Base-by-base conservation (phyloP, 1,140 invertebrate species). In the Lanistes nyassanus region DNA sequence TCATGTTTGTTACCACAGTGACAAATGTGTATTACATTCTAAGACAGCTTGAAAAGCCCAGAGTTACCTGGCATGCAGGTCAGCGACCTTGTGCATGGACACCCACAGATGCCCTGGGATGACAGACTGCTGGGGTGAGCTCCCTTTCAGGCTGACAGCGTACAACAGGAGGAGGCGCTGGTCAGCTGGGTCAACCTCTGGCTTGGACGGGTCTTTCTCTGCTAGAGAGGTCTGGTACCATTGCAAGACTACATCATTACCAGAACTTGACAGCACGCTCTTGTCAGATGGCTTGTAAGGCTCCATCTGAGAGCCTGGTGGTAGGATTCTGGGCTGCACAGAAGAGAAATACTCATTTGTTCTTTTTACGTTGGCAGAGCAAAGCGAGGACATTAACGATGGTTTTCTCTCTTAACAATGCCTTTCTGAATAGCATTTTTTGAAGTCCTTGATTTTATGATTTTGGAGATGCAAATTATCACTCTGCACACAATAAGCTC, bases 1-100 rank as follows among this genome's bases (percentile, higher is more conserved):
- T n/a, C n/a, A n/a, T n/a, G n/a, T n/a, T n/a, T n/a, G n/a, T n/a
- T n/a, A n/a, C n/a, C n/a, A n/a, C n/a, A n/a, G n/a, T n/a, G n/a
- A n/a, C n/a, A n/a, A n/a, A n/a, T n/a, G n/a, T n/a, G n/a, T n/a
- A n/a, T n/a, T n/a, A n/a, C n/a, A n/a, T n/a, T n/a, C n/a, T n/a
- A n/a, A n/a, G n/a, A n/a, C n/a, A n/a, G n/a, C n/a, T n/a, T n/a
- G n/a, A n/a, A n/a, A n/a, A n/a, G n/a, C n/a, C n/a, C n/a, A n/a
- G 5, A 76, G 76, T 69, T 66, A 88, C 87, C 83, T 86, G 79
- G 87, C 85, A 80, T 88, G 86, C 23, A 88, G 77, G 51, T 87
- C 85, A 73, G 83, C 80, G n/a, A 88, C 77, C 75, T 86, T 84
- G 36, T 82, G 78, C 55, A 84, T 74, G 29, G 86, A 82, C 26